phyloP scores from a whole-genome alignment of 2,113 vertebrate genomes.

The Puffinus mauretanicus region DNA sequence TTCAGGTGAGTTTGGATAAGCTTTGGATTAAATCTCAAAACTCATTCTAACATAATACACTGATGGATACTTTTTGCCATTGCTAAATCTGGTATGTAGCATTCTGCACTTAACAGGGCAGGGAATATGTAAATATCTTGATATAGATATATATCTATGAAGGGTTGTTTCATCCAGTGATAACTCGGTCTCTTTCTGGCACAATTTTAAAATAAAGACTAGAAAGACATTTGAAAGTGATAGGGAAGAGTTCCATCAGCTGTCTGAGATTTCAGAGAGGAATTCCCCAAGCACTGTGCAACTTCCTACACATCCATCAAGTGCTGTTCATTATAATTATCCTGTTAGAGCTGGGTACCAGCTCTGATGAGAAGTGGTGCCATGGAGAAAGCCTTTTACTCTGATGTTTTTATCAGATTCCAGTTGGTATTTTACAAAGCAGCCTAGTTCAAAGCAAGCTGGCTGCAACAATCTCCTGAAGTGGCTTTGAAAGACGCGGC shows the following conservation, averaged over 20 bases:
- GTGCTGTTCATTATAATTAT: not conserved
- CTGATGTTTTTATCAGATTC: not conserved
- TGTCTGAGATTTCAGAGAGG: not conserved
- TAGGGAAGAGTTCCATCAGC: not conserved
- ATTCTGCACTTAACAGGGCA: not conserved
- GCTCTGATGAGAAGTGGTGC: not conserved
- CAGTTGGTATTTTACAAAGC: not conserved
- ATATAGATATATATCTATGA: not conserved
- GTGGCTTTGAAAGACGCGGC: not conserved
- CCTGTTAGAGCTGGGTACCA: not conserved
- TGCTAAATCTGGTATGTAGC: not conserved
- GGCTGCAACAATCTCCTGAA: not conserved
- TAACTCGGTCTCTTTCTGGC: not conserved
- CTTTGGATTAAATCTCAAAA: not conserved
- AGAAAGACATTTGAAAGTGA: not conserved
- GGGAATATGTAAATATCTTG: not conserved
- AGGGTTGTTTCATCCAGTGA: not conserved
- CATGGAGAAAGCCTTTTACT: not conserved
- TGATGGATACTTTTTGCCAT: not conserved
- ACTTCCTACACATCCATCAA: not conserved
- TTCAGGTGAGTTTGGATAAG: not conserved
- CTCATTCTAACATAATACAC: not conserved
- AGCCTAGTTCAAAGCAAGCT: not conserved
- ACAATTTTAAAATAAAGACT: not conserved
- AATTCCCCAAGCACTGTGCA: constrained; percentile 2